Percentiles rank a stretch among this genome's conserved stretches.
These are phyloP conservation scores for Montipora foliosa DNA, from an alignment of 64 coral and sea anemone species.

Conservation along the genomic window DNA sequence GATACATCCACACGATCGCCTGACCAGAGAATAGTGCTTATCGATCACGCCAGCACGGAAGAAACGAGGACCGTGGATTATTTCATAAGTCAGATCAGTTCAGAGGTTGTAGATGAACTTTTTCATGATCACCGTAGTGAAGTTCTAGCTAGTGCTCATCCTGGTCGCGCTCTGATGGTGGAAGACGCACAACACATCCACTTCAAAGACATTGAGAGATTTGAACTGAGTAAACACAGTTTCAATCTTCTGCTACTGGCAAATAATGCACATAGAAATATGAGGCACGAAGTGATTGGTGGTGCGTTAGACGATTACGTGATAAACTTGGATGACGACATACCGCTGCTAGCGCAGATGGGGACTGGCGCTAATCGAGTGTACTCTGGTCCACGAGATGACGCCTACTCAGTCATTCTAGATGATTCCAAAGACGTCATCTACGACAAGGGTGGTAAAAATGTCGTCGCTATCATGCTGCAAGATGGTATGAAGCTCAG, in stretches of 20 bases:
- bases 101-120: background rate
- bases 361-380: constrained; percentile 19
- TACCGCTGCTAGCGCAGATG: background rate
- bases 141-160: background rate
- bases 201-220: constrained; percentile 3
- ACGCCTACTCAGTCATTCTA: constrained; percentile 28
- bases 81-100: background rate
- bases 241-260: background rate
- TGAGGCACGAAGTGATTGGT: constrained; percentile 1
- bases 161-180: background rate
- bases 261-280: background rate
- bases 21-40: constrained; percentile 12
- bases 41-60: background rate
- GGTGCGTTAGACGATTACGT: constrained; percentile 27
- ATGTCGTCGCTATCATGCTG: constrained; percentile 3
- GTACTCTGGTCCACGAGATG: constrained; percentile 8
- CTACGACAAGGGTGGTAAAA: constrained; percentile 31
- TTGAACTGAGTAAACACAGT: constrained; percentile 40
- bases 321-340: background rate
- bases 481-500: background rate
- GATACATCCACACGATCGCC: background rate
- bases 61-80: background rate
- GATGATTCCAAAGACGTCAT: constrained; percentile 5
- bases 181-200: constrained; percentile 5
- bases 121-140: background rate